Base-by-base conservation (phyloP, 2,113 vertebrate species). In the Chrysochloris asiatica region DNA sequence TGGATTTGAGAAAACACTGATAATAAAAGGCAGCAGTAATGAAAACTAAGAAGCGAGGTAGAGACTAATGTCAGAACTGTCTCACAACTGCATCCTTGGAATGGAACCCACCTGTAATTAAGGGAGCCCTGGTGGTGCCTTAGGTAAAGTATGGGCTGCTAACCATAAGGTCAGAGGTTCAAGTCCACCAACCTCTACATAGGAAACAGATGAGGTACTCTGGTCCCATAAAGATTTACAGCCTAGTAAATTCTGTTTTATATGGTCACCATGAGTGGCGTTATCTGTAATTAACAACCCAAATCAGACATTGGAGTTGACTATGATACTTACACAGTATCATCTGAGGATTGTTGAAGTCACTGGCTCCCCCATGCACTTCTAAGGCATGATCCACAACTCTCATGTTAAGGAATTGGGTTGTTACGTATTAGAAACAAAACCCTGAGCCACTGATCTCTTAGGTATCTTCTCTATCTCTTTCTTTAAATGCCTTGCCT, bases 401-500 rank as follows among this genome's bases (percentile, higher is more conserved):
- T 10, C 16, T 0, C 2, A 3, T 5, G n/a, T 82, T n/a, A n/a
- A n/a, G n/a, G n/a, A n/a, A n/a, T n/a, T 54, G 56, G 43, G 79
- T 71, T 19, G 17, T 72, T 59, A 65, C 8, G 47, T 67, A 12
- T 28, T 6, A 36, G 52, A 8, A 22, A 52, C 43, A 65, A 48
- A 48, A 33, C 33, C 12, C n/a, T 26, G 7, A 93, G 48, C 41
- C n/a, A n/a, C n/a, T 41, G 11, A 80, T 41, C 45, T 73, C 89
- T 65, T 50, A 8, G 30, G 26, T 67, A 22, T 16, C 4, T n/a
- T 61, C 65, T 88, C 67, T 63, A 45, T n/a, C n/a, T n/a, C 89
- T 93, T 67, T 78, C 56, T 77, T 84, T 50, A 83, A 86, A 81
- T 26, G 13, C 28, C 65, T 36, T 71, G 30, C n/a, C 65, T 88